Percentiles rank a stretch among this genome's conserved stretches.
Evolutionary conservation across 92 coral and sea anemone genomes (phyloP).

Genomic region (Bergia puertoricense): DNA sequence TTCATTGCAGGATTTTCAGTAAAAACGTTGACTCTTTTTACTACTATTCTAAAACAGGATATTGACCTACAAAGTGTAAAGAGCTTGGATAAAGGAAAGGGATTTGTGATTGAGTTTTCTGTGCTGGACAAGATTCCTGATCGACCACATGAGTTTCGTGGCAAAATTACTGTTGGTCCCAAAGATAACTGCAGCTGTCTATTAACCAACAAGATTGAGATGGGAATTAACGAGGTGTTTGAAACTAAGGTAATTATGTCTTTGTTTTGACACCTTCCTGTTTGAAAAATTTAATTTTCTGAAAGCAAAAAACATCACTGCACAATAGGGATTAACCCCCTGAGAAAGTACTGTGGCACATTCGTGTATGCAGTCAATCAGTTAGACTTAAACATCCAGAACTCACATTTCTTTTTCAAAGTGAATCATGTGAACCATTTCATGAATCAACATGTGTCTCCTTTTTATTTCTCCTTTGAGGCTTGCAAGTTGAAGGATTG

Average conservation of each 20-base stretch:
- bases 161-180: slow-evolving; percentile 46
- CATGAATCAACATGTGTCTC: too few species aligned
- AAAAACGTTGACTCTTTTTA: background rate
- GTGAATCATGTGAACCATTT: too few species aligned
- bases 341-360: too few species aligned
- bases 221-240: slow-evolving; percentile 76
- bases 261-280: background rate
- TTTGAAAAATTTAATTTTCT: background rate
- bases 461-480: too few species aligned
- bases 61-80: slow-evolving; percentile 74
- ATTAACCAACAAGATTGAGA: slow-evolving; percentile 47
- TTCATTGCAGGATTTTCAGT: too few species aligned
- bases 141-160: slow-evolving; percentile 44
- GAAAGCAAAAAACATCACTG: too few species aligned
- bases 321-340: too few species aligned
- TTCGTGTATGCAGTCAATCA: too few species aligned
- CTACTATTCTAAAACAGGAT: slow-evolving; percentile 52
- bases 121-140: slow-evolving; percentile 58
- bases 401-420: too few species aligned
- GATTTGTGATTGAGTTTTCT: slow-evolving; percentile 92
- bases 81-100: slow-evolving; percentile 77
- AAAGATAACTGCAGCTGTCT: slow-evolving; percentile 40
- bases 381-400: too few species aligned
- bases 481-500: too few species aligned
- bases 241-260: slow-evolving; percentile 46